Conservation (phyloP, 2,113 vertebrate genomes). For the Sander lucioperca region DNA sequence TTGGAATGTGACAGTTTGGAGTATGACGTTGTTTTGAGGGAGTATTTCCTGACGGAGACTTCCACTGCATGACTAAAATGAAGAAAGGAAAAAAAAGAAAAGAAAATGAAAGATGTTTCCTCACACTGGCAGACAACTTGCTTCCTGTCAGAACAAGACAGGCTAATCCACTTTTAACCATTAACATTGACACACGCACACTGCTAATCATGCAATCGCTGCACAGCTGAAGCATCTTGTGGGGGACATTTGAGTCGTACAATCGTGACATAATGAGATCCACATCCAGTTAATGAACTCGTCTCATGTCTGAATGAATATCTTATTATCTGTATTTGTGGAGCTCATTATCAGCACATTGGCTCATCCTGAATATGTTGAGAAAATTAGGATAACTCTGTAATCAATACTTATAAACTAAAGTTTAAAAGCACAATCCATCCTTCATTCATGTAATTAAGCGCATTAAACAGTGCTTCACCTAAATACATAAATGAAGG, state of each 20-base stretch:
- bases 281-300: slow-evolving; percentile 9
- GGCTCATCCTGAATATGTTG: not conserved
- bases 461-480: not conserved
- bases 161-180: slow-evolving; percentile 16
- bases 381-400: not conserved
- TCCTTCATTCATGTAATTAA: not conserved
- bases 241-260: not conserved
- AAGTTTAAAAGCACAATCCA: not conserved
- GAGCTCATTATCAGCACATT: slow-evolving; percentile 7
- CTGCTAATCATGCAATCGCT: not conserved
- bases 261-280: slow-evolving; percentile 14
- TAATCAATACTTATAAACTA: not conserved
- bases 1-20: not conserved
- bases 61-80: not conserved
- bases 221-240: not conserved
- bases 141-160: slow-evolving; percentile 20
- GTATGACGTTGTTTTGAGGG: slow-evolving; percentile 4
- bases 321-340: not conserved
- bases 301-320: not conserved
- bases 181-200: not conserved
- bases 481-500: not conserved
- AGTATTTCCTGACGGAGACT: not conserved
- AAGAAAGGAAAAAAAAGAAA: not conserved
- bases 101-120: not conserved
- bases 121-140: not conserved